Percentiles rank a stretch among this genome's conserved stretches.
These are phyloP conservation scores for Cataglyphis hispanica DNA, from an alignment of 1,140 invertebrate genomes.

Conservation along the genomic window DNA sequence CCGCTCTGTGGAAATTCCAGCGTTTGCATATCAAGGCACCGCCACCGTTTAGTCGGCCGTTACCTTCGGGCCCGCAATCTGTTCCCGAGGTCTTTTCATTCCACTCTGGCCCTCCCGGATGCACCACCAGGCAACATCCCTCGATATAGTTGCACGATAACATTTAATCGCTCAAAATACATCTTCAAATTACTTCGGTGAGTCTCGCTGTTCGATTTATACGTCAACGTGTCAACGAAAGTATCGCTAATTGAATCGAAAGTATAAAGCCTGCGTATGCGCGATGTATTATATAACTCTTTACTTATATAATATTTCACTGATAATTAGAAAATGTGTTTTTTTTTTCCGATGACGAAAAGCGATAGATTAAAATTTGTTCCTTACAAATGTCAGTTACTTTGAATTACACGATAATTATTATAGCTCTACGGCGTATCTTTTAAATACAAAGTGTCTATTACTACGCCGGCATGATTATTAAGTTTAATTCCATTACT, in stretches of 20 bases:
- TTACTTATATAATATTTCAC: conserved; percentile 16
- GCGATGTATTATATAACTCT: background rate
- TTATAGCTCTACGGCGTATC: background rate
- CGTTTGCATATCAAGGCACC: conserved; percentile 76
- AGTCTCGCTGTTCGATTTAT: background rate
- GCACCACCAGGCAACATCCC: conserved; percentile 12
- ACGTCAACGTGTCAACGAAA: conserved; percentile 11
- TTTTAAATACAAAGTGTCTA: conserved; percentile 9
- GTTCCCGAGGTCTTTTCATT: conserved; percentile 49
- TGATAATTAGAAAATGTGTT: conserved; percentile 25
- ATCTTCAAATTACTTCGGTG: background rate
- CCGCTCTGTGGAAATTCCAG: conserved; percentile 71
- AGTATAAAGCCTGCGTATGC: background rate
- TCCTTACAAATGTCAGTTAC: conserved; percentile 37
- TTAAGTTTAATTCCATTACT: conserved; percentile 55
- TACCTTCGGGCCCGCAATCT: conserved; percentile 65
- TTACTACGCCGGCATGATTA: conserved; percentile 35
- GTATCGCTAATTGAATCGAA: background rate
- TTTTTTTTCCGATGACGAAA: background rate
- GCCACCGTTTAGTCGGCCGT: conserved; percentile 73
- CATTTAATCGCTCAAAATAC: conserved; percentile 11
- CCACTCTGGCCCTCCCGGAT: conserved; percentile 6
- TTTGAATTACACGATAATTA: conserved; percentile 23
- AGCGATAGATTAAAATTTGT: conserved; percentile 26
- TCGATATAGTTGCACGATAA: conserved; percentile 2